A percentile compares a stretch with the other conserved stretches of the same genome.
Evolutionary conservation across 2,113 vertebrate species (phyloP).

Genomic region (Austrofundulus limnaeus): DNA sequence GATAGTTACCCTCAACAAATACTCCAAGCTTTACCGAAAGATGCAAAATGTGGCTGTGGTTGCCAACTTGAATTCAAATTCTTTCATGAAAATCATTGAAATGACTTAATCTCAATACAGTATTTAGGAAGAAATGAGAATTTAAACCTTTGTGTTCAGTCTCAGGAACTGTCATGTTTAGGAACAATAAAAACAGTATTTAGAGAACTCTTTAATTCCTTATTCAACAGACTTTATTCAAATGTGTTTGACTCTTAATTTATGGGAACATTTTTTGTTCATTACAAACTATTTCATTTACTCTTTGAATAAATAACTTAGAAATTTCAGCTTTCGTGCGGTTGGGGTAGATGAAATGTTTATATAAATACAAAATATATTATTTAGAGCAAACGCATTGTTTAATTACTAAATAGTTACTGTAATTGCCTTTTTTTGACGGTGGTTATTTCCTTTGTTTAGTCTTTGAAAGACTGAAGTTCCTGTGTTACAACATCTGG

Average conservation of each 20-base stretch:
- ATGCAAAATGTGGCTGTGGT: too few relatives aligned
- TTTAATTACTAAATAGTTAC: neutral
- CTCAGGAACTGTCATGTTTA: constrained; percentile 21
- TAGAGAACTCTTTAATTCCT: constrained; percentile 33
- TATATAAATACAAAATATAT: neutral
- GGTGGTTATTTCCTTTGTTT: neutral
- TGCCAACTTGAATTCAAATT: too few relatives aligned
- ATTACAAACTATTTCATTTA: neutral
- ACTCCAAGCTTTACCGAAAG: too few relatives aligned
- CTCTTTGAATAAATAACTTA: neutral
- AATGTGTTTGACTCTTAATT: neutral
- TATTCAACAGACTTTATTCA: constrained; percentile 2
- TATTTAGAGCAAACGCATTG: neutral
- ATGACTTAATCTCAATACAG: constrained; percentile 38
- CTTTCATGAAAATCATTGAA: too few relatives aligned
- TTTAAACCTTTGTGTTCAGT: constrained; percentile 45
- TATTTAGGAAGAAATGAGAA: constrained; percentile 44
- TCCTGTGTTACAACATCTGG: neutral
- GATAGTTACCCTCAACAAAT: too few relatives aligned
- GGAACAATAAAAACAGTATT: constrained; percentile 23
- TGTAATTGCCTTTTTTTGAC: neutral
- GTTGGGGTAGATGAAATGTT: neutral
- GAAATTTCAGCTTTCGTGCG: neutral
- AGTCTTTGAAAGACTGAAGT: neutral
- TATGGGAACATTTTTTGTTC: neutral